A percentile compares a stretch with the other conserved stretches of the same genome.
Evolutionary conservation across 2,888 invertebrate genomes (phyloP).

Genomic region (Eristalinus aeneus): DNA sequence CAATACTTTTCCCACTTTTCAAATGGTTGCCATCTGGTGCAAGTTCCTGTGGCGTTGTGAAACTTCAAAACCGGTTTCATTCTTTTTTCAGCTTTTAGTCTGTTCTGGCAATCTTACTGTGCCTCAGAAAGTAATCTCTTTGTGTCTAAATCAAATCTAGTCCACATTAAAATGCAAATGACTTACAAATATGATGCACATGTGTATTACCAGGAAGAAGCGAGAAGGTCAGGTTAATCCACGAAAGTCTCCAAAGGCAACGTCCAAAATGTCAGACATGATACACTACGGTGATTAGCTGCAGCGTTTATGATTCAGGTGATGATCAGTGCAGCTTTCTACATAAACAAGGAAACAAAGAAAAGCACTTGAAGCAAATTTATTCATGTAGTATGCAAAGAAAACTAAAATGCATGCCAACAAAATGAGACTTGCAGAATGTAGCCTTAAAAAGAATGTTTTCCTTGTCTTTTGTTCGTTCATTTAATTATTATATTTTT

Average conservation of each 20-base stretch:
- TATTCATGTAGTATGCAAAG: background rate
- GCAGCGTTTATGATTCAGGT: constrained; percentile 29
- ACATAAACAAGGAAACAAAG: background rate
- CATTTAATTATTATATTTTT: background rate
- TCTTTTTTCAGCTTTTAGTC: background rate
- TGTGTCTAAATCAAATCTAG: background rate
- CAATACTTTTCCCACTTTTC: no score
- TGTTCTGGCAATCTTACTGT: background rate
- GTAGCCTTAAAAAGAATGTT: background rate
- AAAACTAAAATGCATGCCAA: constrained; percentile 30
- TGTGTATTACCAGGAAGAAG: background rate
- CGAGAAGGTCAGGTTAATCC: background rate
- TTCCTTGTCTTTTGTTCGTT: background rate
- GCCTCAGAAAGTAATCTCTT: background rate
- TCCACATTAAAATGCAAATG: background rate
- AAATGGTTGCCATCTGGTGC: no score
- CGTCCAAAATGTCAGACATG: constrained; percentile 11
- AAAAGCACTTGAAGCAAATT: background rate
- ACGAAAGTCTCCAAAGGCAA: background rate
- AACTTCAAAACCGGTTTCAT: background rate
- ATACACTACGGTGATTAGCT: constrained; percentile 57
- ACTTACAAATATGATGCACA: background rate
- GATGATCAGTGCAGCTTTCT: constrained; percentile 4
- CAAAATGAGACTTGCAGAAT: background rate
- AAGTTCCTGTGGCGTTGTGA: no score